phyloP scores from a whole-genome alignment of 2,888 invertebrate genomes.

The Phania funesta region DNA sequence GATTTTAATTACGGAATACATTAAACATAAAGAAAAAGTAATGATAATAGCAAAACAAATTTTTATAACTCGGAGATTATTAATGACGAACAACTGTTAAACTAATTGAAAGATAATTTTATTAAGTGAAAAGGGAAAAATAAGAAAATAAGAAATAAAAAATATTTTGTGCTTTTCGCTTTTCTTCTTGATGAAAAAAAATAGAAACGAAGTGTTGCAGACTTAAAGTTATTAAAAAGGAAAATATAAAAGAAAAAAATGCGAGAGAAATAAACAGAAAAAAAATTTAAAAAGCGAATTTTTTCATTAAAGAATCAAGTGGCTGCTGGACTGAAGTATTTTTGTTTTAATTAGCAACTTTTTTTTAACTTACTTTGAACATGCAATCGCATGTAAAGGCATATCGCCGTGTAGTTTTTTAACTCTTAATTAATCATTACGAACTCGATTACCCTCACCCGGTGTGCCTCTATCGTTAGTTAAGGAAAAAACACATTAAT shows the following conservation, averaged over 20 bases:
- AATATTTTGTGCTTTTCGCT: background rate
- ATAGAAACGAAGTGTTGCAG: slow-evolving; percentile 37
- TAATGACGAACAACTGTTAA: slow-evolving; percentile 50
- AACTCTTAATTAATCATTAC: too few relatives aligned
- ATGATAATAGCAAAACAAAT: slow-evolving; percentile 31
- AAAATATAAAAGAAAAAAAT: background rate
- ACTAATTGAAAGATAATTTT: slow-evolving; percentile 46
- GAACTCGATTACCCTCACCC: too few relatives aligned
- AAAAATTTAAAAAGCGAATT: too few relatives aligned
- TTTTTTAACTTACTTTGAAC: too few relatives aligned
- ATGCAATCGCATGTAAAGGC: too few relatives aligned
- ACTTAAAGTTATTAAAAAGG: slow-evolving; percentile 2
- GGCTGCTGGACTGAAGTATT: too few relatives aligned
- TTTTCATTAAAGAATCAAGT: too few relatives aligned
- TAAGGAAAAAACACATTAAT: too few relatives aligned
- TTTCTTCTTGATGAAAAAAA: slow-evolving; percentile 1
- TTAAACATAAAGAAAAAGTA: slow-evolving; percentile 40
- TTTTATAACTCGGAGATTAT: background rate
- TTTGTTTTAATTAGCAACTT: too few relatives aligned
- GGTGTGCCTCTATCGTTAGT: too few relatives aligned
- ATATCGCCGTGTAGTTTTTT: too few relatives aligned
- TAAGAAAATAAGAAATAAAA: too few relatives aligned
- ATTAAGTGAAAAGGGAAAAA: background rate
- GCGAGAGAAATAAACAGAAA: background rate
- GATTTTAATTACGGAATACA: slow-evolving; percentile 51